phyloP scores from a whole-genome alignment of 2,797 vertebrate species.

The Hirundo rustica region DNA sequence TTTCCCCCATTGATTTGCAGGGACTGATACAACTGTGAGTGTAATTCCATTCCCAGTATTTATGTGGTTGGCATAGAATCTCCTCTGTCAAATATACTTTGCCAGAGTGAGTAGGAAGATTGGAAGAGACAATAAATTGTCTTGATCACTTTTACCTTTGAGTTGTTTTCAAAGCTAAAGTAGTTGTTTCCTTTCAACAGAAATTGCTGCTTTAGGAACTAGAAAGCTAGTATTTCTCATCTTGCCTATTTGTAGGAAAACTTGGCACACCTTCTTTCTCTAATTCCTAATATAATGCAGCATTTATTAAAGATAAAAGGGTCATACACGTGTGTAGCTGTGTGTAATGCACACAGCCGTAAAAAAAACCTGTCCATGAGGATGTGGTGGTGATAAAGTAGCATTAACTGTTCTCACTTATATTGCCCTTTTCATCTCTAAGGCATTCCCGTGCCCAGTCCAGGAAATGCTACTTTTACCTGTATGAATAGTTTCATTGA shows the following conservation, averaged over 20 bases:
- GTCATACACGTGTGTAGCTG: not conserved
- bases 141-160: not conserved
- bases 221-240: not conserved
- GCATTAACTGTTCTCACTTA: not conserved
- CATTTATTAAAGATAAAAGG: not conserved
- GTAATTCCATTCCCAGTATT: slow-evolving; percentile 18
- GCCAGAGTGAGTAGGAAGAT: not conserved
- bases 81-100: slow-evolving; percentile 24
- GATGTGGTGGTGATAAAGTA: not conserved
- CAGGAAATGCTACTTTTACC: not conserved
- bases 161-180: not conserved
- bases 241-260: not conserved
- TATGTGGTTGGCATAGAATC: not conserved
- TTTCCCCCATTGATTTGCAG: not conserved
- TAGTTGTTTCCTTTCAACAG: not conserved
- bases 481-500: not conserved
- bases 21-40: not conserved
- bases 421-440: not conserved
- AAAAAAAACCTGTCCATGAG: not conserved
- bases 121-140: slow-evolving; percentile 18
- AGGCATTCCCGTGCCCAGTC: too few relatives aligned
- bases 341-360: not conserved
- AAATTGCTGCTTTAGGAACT: not conserved
- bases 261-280: not conserved
- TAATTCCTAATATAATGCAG: not conserved